phyloP scores from a whole-genome alignment of 1,140 invertebrate genomes.

The Cotesia vestalis region DNA sequence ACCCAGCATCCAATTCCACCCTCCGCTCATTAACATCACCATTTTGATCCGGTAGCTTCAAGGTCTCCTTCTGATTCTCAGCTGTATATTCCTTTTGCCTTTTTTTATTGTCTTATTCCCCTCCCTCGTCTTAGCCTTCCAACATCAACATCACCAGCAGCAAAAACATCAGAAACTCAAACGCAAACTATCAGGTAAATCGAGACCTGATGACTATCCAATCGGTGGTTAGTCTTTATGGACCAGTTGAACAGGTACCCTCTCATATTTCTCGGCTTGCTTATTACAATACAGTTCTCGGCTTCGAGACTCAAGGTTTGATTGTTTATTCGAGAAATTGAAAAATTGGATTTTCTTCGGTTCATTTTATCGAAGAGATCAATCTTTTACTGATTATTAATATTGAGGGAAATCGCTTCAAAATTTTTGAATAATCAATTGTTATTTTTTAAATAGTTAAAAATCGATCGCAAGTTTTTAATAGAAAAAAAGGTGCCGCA shows the following conservation, averaged over 20 bases:
- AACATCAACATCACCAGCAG: not conserved
- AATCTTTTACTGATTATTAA: no score
- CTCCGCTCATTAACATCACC: slow-evolving; percentile 27
- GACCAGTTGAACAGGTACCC: not conserved
- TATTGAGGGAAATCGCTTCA: no score
- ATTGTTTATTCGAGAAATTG: no score
- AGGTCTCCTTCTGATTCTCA: not conserved
- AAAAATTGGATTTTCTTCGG: no score
- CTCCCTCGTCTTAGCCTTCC: not conserved
- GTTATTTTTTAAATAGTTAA: no score
- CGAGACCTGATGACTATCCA: slow-evolving; percentile 23
- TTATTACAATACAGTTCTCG: not conserved
- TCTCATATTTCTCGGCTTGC: slow-evolving; percentile 15
- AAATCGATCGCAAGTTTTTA: no score
- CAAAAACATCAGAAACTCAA: not conserved
- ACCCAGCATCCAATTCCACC: slow-evolving; percentile 26
- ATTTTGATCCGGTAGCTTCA: slow-evolving; percentile 23
- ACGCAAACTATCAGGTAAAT: slow-evolving; percentile 17
- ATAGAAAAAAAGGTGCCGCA: no score
- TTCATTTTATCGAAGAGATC: no score
- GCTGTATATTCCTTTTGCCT: not conserved
- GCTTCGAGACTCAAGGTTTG: not conserved
- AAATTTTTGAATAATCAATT: no score
- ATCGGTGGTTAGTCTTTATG: slow-evolving; percentile 6
- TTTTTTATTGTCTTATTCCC: no score